Conservation (phyloP, 2,888 invertebrate species). For the Tenthredo notha region DNA sequence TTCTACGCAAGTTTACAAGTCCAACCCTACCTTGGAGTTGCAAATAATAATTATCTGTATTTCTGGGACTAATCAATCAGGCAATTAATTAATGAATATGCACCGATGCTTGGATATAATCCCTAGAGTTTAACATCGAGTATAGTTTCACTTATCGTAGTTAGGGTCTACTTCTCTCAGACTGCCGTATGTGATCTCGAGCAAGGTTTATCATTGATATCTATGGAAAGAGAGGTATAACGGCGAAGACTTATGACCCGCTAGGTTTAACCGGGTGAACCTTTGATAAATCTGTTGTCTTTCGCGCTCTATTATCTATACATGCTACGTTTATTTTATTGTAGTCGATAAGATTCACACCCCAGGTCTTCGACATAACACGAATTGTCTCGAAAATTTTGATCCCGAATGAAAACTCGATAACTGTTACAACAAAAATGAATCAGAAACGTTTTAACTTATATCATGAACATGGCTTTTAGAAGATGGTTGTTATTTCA, state of each 20-base stretch:
- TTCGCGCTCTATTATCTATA: slow-evolving; percentile 20
- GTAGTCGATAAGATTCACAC: background rate
- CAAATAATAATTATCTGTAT: slow-evolving; percentile 19
- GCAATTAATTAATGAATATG: slow-evolving; percentile 16
- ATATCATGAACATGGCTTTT: slow-evolving; percentile 11
- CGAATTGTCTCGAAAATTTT: background rate
- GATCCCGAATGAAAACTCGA: slow-evolving; percentile 20
- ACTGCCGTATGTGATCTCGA: background rate
- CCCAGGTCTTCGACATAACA: background rate
- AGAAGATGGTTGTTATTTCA: slow-evolving; percentile 26
- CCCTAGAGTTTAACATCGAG: background rate
- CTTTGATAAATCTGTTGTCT: slow-evolving; percentile 16
- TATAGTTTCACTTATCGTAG: slow-evolving; percentile 16
- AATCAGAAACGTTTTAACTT: slow-evolving; percentile 15
- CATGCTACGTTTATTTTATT: slow-evolving; percentile 16
- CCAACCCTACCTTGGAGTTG: background rate
- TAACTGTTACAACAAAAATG: slow-evolving; percentile 13
- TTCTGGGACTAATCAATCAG: slow-evolving; percentile 30
- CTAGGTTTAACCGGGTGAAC: background rate
- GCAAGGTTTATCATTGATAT: slow-evolving; percentile 10
- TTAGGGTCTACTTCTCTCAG: background rate
- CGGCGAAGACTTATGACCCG: slow-evolving; percentile 28
- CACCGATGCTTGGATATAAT: slow-evolving; percentile 9
- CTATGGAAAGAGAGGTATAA: background rate
- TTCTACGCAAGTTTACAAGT: background rate